Percentiles rank a stretch among this genome's conserved stretches.
Conservation (phyloP, 2,888 invertebrate species). For the Alsophila aescularia region DNA sequence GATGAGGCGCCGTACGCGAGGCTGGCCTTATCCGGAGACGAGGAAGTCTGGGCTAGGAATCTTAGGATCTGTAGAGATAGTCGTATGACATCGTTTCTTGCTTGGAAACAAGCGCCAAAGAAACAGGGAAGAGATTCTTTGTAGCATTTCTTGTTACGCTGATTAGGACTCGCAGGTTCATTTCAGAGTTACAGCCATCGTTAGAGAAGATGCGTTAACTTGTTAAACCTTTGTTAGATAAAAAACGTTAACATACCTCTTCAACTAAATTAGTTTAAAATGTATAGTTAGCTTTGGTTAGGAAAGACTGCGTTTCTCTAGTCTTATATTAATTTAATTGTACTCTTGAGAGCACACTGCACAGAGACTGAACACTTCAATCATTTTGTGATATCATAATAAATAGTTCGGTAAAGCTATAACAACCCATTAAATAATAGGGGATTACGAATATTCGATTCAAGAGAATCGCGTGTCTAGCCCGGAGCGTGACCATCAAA, state of each 20-base stretch:
- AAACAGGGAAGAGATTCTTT: conserved; percentile 17
- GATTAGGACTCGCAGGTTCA: no score
- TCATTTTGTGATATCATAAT: neutral
- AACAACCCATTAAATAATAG: neutral
- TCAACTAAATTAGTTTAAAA: no score
- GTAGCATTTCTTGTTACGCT: neutral
- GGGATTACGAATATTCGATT: conserved; percentile 18
- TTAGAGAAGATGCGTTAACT: no score
- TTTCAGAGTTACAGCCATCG: no score
- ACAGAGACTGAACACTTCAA: neutral
- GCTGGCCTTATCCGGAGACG: conserved; percentile 45
- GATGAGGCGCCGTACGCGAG: conserved; percentile 40
- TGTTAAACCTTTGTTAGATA: no score
- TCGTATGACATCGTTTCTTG: conserved; percentile 10
- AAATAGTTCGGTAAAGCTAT: neutral
- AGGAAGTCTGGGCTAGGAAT: conserved; percentile 25
- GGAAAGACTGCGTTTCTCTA: no score
- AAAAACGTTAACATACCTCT: no score
- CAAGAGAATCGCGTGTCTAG: conserved; percentile 29
- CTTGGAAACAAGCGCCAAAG: conserved; percentile 4
- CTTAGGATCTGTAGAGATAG: conserved; percentile 32
- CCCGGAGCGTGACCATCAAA: conserved; percentile 31
- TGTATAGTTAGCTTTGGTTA: no score
- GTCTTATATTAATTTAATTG: no score
- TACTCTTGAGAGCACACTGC: neutral